These are phyloP conservation scores for Magallana gigas DNA, from an alignment of 1,140 invertebrate genomes.

Conservation along the genomic window DNA sequence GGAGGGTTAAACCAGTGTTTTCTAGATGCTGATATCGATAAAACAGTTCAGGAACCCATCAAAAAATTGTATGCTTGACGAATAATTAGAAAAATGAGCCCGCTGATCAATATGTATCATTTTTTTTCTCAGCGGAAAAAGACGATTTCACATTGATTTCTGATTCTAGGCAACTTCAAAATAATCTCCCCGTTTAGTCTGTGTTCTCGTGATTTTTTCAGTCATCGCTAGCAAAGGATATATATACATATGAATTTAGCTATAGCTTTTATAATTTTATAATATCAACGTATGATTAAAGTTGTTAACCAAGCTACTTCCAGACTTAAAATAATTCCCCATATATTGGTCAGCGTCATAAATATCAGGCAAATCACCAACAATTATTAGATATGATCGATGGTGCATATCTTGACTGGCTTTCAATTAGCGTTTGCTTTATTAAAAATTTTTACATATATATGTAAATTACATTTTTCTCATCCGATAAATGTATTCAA, in stretches of 20 bases:
- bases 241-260: no score
- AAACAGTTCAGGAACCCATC: slow-evolving; percentile 14
- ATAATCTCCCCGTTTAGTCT: not conserved
- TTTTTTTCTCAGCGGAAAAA: slow-evolving; percentile 35
- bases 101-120: slow-evolving; percentile 22
- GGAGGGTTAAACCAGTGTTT: not conserved
- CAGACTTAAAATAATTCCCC: no score
- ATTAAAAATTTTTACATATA: not conserved
- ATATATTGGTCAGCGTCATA: no score
- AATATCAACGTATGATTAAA: no score
- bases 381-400: not conserved
- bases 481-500: slow-evolving; percentile 9
- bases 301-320: no score
- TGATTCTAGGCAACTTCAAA: slow-evolving; percentile 11
- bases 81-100: slow-evolving; percentile 34
- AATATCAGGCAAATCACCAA: no score
- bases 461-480: slow-evolving; percentile 15
- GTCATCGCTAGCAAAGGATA: no score
- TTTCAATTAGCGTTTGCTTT: not conserved
- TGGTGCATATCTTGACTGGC: not conserved
- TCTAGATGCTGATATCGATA: slow-evolving; percentile 28
- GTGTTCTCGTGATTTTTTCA: no score
- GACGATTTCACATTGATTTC: slow-evolving; percentile 33
- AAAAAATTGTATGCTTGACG: slow-evolving; percentile 33
- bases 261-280: no score